A percentile compares a stretch with the other conserved stretches of the same genome.
These are phyloP conservation scores for Coluber constrictor DNA, from an alignment of 2,797 vertebrate genomes.

Conservation along the genomic window DNA sequence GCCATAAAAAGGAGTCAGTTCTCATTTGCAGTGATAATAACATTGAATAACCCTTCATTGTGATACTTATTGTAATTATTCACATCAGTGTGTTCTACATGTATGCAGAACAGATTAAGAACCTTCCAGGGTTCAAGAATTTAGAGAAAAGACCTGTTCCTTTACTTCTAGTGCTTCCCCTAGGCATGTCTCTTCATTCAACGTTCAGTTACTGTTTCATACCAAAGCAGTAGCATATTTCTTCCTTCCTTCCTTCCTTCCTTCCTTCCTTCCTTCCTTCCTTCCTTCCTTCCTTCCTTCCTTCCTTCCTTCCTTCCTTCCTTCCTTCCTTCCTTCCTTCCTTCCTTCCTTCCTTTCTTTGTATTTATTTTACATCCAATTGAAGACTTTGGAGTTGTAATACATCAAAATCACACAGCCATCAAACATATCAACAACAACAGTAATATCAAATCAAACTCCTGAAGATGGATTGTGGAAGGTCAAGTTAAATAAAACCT, in stretches of 20 bases:
- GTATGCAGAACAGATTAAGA: neutral
- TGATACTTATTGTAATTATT: neutral
- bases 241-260: too few relatives aligned
- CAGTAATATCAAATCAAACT: neutral
- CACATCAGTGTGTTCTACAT: neutral
- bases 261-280: too few relatives aligned
- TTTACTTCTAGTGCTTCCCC: neutral
- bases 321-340: too few relatives aligned
- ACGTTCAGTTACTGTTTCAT: neutral
- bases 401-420: neutral
- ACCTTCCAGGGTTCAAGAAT: neutral
- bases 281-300: too few relatives aligned
- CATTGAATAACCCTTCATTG: neutral
- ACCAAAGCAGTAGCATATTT: neutral
- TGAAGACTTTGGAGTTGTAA: neutral
- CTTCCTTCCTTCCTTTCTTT: neutral
- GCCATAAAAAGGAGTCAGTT: neutral
- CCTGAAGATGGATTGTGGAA: neutral
- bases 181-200: neutral
- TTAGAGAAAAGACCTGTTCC: neutral
- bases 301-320: too few relatives aligned
- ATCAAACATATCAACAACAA: neutral
- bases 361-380: neutral
- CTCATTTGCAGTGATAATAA: neutral
- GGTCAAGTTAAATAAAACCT: neutral